Base-by-base conservation (phyloP, 2,113 vertebrate species). In the Athene noctua region DNA sequence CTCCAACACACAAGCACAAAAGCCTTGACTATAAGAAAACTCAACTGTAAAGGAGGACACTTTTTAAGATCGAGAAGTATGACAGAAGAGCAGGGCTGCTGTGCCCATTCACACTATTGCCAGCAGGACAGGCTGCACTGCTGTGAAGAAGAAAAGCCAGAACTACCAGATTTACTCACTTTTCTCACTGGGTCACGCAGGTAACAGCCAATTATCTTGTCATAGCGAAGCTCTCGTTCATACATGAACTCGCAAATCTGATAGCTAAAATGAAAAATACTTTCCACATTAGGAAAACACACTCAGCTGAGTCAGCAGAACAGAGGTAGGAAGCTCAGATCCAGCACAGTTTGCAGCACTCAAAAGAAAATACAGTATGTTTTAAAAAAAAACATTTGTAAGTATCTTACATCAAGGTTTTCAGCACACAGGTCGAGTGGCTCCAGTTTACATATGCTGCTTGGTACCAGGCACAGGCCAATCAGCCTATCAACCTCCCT, bases 241-340 rank as follows among this genome's bases (percentile, higher is more conserved):
- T 99, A 99, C 92, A 99, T 99, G 97, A 99, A 99, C 92, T 99
- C 99, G 84, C 99, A 99, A 65, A 99, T 99, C 90, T 99, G 99
- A 92, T 99, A 99, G 96, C 99, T 99, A 68, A 84, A 97, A 97
- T 3, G 57, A 68, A 93, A 89, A 95, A 80, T 8, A 72, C 10
- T n/a, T 63, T 25, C 36, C 36, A 30, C 0, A 0, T 96, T 38
- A 97, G 83, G 52, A 70, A 65, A 36, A 11, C 34, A 54, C 36
- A n/a, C 73, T 46, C 62, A 47, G 63, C 54, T 44, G 26, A 86
- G 55, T 26, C 86, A 87, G 78, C 44, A 87, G 55, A 49, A 32
- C 1, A 75, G 6, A 51, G 15, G 17, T 0, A 75, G 38, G 52
- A 6, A 86, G 71, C 29, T 72, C 66, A 79, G 55, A 62, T 13